Percentiles rank a stretch among this genome's conserved stretches.
These are phyloP conservation scores for Creontiades dilutus DNA, from an alignment of 2,888 invertebrate genomes.

Conservation along the genomic window DNA sequence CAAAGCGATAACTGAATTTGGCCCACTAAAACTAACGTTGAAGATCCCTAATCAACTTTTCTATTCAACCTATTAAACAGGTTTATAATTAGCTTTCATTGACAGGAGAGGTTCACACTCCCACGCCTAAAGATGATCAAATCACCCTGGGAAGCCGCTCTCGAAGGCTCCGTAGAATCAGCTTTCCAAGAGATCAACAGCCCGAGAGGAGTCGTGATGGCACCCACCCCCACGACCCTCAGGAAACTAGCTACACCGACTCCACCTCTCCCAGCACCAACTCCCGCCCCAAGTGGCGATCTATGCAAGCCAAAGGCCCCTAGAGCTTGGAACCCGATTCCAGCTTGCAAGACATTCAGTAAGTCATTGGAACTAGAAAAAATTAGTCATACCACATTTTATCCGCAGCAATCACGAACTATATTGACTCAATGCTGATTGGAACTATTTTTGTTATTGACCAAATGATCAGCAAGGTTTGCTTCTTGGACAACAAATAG, in stretches of 20 bases:
- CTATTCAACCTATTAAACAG: too few species aligned
- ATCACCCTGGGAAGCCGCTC: conserved; percentile 87
- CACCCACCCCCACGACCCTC: conserved; percentile 75
- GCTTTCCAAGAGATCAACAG: conserved; percentile 82
- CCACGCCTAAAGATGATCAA: conserved; percentile 83
- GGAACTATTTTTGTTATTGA: too few species aligned
- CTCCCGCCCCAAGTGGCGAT: conserved; percentile 76
- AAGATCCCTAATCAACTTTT: too few species aligned
- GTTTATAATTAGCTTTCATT: not conserved
- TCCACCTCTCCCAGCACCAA: conserved; percentile 70
- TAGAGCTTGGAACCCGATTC: conserved; percentile 79
- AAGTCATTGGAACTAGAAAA: conserved; percentile 75
- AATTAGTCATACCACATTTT: too few species aligned
- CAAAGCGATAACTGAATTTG: too few species aligned
- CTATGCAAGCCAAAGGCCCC: conserved; percentile 80
- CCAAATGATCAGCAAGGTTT: too few species aligned
- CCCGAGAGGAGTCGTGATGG: conserved; percentile 74
- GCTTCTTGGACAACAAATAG: too few species aligned
- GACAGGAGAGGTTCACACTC: conserved; percentile 81
- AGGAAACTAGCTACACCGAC: conserved; percentile 74
- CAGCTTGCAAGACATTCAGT: conserved; percentile 78
- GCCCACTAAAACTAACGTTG: too few species aligned
- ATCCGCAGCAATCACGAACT: too few species aligned
- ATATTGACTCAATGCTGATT: too few species aligned
- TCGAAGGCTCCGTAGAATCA: conserved; percentile 85